Percentiles rank a stretch among this genome's conserved stretches.
phyloP scores from a whole-genome alignment of 2,888 invertebrate species.

The Coelogynopora nodosa region DNA sequence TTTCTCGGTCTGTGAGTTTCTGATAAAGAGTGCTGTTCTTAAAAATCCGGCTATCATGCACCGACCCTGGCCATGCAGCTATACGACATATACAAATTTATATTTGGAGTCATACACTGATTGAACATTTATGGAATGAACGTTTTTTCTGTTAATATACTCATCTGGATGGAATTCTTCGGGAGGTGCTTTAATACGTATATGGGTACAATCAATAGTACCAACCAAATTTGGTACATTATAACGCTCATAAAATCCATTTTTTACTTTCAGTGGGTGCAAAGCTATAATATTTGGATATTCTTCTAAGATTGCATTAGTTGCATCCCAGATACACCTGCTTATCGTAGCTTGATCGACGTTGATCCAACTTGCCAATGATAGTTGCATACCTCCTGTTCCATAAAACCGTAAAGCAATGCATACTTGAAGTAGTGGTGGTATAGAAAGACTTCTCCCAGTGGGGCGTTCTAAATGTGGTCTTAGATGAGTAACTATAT shows the following conservation, averaged over 20 bases:
- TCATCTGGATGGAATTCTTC: background rate
- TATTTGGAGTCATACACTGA: background rate
- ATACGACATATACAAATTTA: background rate
- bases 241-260: background rate
- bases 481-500: background rate
- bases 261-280: background rate
- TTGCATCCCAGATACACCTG: background rate
- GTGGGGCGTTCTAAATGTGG: background rate
- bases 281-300: background rate
- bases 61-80: conserved; percentile 21
- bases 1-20: background rate
- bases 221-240: background rate
- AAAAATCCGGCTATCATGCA: conserved; percentile 26
- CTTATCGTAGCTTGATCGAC: conserved; percentile 27
- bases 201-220: conserved; percentile 22
- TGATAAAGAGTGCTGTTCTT: conserved; percentile 1
- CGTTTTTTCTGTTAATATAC: background rate
- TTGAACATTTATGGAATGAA: conserved; percentile 34
- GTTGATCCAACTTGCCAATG: conserved; percentile 28
- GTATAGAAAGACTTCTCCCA: background rate
- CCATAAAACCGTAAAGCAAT: conserved; percentile 32
- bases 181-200: background rate
- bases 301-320: background rate
- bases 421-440: conserved; percentile 31
- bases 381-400: conserved; percentile 8